Evolutionary conservation across 2,888 invertebrate species (phyloP).

Genomic region (Luperina testacea): DNA sequence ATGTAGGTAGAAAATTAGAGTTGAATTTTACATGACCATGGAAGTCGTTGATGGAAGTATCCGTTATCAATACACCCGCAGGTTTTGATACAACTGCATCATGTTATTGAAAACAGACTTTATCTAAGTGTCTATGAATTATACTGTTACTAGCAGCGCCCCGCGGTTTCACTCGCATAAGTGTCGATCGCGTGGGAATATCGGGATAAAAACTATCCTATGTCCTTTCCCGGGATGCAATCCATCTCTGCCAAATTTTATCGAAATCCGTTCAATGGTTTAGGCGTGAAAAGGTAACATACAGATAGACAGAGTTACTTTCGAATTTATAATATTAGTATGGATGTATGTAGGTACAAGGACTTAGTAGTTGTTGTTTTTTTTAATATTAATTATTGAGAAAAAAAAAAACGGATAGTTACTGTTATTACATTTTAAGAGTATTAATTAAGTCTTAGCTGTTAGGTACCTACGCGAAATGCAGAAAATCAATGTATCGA

Average conservation of each 20-base stretch:
- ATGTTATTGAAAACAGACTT: background rate
- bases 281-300: too few species aligned
- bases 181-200: too few species aligned
- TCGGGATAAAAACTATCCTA: too few species aligned
- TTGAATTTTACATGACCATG: slow-evolving; percentile 45
- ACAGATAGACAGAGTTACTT: too few species aligned
- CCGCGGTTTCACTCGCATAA: too few species aligned
- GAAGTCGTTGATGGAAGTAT: slow-evolving; percentile 5
- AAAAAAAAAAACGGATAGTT: background rate
- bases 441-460: too few species aligned
- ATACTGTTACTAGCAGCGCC: background rate
- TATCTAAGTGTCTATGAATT: background rate
- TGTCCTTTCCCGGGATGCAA: too few species aligned
- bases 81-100: background rate
- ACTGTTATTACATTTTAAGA: background rate
- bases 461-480: background rate
- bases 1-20: slow-evolving; percentile 32
- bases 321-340: too few species aligned
- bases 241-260: too few species aligned
- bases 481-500: background rate
- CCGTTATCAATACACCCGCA: background rate
- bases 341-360: too few species aligned
- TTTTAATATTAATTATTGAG: background rate
- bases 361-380: background rate
- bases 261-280: too few species aligned